Evolutionary conservation across 2,888 invertebrate species (phyloP).

Genomic region (Morinoia aosen): DNA sequence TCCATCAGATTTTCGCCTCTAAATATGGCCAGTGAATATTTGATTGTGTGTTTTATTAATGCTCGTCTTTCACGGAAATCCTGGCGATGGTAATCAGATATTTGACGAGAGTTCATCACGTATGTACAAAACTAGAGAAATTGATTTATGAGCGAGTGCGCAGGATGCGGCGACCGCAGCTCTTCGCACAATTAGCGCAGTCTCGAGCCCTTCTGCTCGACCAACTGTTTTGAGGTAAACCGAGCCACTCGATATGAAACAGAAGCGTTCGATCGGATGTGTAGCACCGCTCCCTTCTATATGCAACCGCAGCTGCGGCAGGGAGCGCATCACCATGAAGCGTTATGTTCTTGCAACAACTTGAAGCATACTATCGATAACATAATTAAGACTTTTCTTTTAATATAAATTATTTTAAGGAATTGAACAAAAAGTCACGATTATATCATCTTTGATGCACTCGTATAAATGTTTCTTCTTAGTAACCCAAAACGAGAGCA

Average conservation of each 20-base stretch:
- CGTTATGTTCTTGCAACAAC: neutral
- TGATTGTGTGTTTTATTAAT: neutral
- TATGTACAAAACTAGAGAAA: neutral
- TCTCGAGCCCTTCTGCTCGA: neutral
- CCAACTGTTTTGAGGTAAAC: slow-evolving; percentile 12
- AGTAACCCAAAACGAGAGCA: no score
- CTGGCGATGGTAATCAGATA: neutral
- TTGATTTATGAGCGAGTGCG: neutral
- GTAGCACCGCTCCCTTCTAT: neutral
- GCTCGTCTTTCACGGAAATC: neutral
- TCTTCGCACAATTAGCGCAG: neutral
- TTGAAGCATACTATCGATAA: neutral
- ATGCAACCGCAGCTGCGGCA: neutral
- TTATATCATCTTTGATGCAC: no score
- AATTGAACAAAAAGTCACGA: no score
- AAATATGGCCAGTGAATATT: neutral
- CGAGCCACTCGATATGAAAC: neutral
- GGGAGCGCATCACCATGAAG: neutral
- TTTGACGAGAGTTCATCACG: neutral
- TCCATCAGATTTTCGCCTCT: neutral
- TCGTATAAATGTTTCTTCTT: no score
- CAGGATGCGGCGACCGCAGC: slow-evolving; percentile 2
- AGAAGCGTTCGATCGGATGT: neutral
- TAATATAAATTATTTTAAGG: no score
- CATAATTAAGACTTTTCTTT: no score